A percentile compares a stretch with the other conserved stretches of the same genome.
Conservation (phyloP, 2,888 invertebrate species). For the Tinea pellionella region DNA sequence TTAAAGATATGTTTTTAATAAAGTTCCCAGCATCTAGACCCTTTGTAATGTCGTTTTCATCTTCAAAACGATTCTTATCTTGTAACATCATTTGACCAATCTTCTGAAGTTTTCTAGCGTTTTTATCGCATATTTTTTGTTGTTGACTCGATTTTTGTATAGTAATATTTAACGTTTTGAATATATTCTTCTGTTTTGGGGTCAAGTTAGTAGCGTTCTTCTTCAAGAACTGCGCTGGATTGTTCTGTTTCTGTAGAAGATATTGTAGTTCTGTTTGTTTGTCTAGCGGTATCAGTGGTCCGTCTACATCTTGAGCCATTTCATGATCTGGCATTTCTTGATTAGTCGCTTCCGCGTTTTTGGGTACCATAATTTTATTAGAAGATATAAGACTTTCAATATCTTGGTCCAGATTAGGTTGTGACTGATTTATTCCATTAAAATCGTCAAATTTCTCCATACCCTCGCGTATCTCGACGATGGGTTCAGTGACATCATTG, state of each 20-base stretch:
- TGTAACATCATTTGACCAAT: slow-evolving; percentile 42
- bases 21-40: slow-evolving; percentile 28
- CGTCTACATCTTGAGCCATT: slow-evolving; percentile 37
- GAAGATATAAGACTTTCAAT: slow-evolving; percentile 63
- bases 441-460: slow-evolving; percentile 37
- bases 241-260: slow-evolving; percentile 58
- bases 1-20: slow-evolving; percentile 58
- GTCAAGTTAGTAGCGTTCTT: slow-evolving; percentile 35
- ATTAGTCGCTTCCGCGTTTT: slow-evolving; percentile 24
- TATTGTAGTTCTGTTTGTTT: slow-evolving; percentile 62
- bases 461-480: slow-evolving; percentile 31
- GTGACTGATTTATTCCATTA: slow-evolving; percentile 17
- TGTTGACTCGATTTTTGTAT: slow-evolving; percentile 49
- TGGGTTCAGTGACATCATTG: slow-evolving; percentile 35
- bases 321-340: slow-evolving; percentile 26
- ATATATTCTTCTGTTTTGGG: slow-evolving; percentile 44
- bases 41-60: neutral
- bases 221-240: slow-evolving; percentile 57
- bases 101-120: slow-evolving; percentile 55
- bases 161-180: slow-evolving; percentile 43
- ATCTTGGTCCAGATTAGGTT: slow-evolving; percentile 31
- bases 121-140: slow-evolving; percentile 53
- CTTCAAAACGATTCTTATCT: slow-evolving; percentile 20
- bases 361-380: slow-evolving; percentile 55
- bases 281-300: slow-evolving; percentile 40